Base-by-base conservation (phyloP, 2,888 invertebrate species). In the Drosophila setosimentum region DNA sequence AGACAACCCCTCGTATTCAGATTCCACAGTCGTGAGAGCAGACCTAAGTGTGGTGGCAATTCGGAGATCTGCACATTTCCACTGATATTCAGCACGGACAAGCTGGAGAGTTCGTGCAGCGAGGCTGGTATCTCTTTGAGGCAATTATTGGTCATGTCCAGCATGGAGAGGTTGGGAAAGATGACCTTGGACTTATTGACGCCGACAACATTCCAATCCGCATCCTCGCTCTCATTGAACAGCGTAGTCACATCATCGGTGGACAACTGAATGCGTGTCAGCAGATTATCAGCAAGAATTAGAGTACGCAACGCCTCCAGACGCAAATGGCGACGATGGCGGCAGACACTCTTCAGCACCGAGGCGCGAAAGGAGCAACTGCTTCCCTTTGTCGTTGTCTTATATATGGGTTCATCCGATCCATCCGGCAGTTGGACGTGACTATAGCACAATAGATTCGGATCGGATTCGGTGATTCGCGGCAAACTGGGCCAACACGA, bases 21-120 rank as follows among this genome's bases (percentile, higher is more conserved):
- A 93, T 98, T 99, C 99, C 99, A 99, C 45, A 99, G 94, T n/a
- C 98, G 96, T 1, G 97, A 96, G 3, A 99, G 94, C 10, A 99
- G 94, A 0, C 99, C 99, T 96, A 99, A 96, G 93, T 99, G 98
- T 0, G 99, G 97, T 1, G 99, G 99, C 62, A 99, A 94, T 90
- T 98, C 97, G 7, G 95, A 95, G 61, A 98, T 95, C 45, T 97
- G 97, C 94, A 94, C 84, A 93, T 92, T 93, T 6, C 93, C 93
- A 90, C 97, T 97, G 55, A 99, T 95, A 92, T 99, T 99, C 45
- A 99, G 94, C 45, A 99, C 98, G n/a, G 98, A 98, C 3, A 99
- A 94, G 92, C 97, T 97, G 70, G 94, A 95, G 6, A 99, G 94
- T 91, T 98, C 97, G 83, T 97, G 96, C 62, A 99, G 95, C 66